Base-by-base conservation (phyloP, 2,888 invertebrate genomes). In the Melanostoma scalare region DNA sequence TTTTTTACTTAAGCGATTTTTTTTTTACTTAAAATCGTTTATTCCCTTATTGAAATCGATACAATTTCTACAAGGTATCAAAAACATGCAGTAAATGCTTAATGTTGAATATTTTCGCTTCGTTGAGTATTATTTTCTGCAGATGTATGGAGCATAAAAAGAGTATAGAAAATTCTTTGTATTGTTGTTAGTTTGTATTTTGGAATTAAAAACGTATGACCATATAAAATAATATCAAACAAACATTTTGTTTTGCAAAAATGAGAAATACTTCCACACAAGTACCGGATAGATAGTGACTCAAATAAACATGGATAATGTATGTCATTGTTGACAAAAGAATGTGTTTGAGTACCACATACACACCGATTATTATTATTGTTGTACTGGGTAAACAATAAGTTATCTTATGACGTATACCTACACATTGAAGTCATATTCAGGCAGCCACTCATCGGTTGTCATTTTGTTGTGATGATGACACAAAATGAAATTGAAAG, bases 391-490 rank as follows among this genome's bases (percentile, higher is more conserved):
- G 38, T 52, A 52, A 58, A 33, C 33, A 61, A 9, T 44, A 50
- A 30, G 44, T 46, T 38, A 6, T 31, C 10, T 48, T 36, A 5
- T 50, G 3, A 10, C 6, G 20, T 46, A 10, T 10, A 46, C 20
- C 3, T 10, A 4, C 20, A 42, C 60, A 42, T 44, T 38, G 40
- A 74, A 74, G 68, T 74, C 71, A 71, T 73, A 38, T 20, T 6
- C 63, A 77, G 56, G 6, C 61, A 69, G 79, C 77, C 68, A 82
- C 81, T 77, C 78, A 65, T 75, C 65, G 80, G 75, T 48, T 80
- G 80, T 75, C 80, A 80, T 80, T 75, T 75, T 33, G 52, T 42
- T 58, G 63, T 38, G 48, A 46, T 46, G 46, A 58, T 76, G 76
- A 67, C 77, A 74, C 50, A 78, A 48, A 73, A 61, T 36, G 56